These are phyloP conservation scores for Sipha maydis DNA, from an alignment of 2,888 invertebrate genomes.

Conservation along the genomic window DNA sequence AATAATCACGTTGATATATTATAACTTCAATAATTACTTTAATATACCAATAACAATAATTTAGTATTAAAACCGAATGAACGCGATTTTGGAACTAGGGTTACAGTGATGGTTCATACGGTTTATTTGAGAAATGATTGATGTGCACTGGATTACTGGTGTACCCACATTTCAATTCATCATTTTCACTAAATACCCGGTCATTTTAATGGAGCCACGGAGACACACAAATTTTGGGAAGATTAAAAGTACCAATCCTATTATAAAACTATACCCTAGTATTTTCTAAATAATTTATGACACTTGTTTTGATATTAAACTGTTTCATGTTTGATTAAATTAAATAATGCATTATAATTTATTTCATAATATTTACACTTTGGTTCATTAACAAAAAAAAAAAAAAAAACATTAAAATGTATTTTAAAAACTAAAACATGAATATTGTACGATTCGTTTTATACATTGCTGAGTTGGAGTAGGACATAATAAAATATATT, in stretches of 20 bases:
- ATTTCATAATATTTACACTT: not conserved
- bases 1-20: not conserved
- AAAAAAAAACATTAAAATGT: too few relatives aligned
- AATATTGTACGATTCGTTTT: too few relatives aligned
- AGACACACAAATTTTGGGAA: not conserved
- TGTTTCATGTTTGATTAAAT: slow-evolving; percentile 7
- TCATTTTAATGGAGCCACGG: not conserved
- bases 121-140: slow-evolving; percentile 51
- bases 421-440: too few relatives aligned
- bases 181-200: slow-evolving; percentile 21
- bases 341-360: not conserved
- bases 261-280: not conserved
- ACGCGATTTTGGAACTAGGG: not conserved
- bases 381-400: too few relatives aligned
- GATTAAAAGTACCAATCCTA: slow-evolving; percentile 8
- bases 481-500: not conserved
- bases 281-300: not conserved
- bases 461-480: not conserved
- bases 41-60: not conserved
- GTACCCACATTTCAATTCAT: slow-evolving; percentile 28
- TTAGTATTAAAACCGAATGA: not conserved
- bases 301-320: slow-evolving; percentile 1
- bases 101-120: not conserved
- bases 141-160: slow-evolving; percentile 28
- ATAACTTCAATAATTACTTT: not conserved